Evolutionary conservation across 2,888 invertebrate genomes (phyloP), one percentile per base, ranked within the genome.

Genomic region (Cerastoderma edule): DNA sequence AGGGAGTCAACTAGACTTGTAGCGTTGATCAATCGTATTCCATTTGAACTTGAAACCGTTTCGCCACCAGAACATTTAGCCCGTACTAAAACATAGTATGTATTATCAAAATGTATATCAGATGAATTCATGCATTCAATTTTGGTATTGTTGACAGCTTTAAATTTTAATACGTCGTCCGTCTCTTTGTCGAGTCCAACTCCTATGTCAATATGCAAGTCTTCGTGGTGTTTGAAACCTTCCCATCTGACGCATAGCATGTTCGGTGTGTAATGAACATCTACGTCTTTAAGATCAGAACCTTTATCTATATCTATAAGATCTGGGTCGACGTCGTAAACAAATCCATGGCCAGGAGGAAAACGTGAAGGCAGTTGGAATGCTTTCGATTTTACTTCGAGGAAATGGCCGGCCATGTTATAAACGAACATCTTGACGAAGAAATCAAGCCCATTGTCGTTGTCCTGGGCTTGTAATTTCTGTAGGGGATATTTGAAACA

Each of bases 1-100:
- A 72, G 19, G 28, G 66, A 39, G 22, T 69, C 35, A n/a, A 70
- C 2, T 28, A 73, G 27, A n/a, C 44, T 6, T 30, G 35, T n/a
- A 16, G 54, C 33, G 46, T 78, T 48, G 30, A 76, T 24, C 5
- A 79, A 50, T 0, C 19, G 46, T 28, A 83, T 70, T 27, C 84
- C 82, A 69, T 84, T 69, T 10, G 84, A 82, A 6, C 71, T 44
- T 5, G 78, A 46, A 5, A 72, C 13, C 2, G 78, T 75, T 10
- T 32, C 32, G 0, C 77, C 80, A 3, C 80, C 84, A 0, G 63
- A 50, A 63, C 72, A 68, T 13, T 22, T 57, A 50, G 76, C 75
- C 48, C 56, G 24, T n/a, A 80, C 28, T 35, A 67, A 24, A 35
- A 71, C 53, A 30, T 39, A 70, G 63, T 76, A 76, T n/a, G 8